Evolutionary conservation across 1,140 invertebrate genomes (phyloP).

Genomic region (Vanessa tameamea): DNA sequence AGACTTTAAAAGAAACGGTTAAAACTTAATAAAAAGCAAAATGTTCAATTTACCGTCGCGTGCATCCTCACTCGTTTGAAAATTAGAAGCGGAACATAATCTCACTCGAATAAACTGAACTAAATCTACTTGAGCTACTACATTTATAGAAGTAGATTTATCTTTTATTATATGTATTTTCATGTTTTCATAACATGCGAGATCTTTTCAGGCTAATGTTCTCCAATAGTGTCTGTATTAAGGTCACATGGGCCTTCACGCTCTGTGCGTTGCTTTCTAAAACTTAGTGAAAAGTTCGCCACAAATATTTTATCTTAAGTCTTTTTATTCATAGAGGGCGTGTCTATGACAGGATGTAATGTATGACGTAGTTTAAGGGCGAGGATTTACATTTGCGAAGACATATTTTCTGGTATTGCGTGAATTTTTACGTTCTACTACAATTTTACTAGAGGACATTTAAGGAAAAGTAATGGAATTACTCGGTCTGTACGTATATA

Average conservation of each 20-base stretch:
- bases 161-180: conserved; percentile 21
- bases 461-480: no score
- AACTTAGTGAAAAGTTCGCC: conserved; percentile 19
- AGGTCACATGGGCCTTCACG: conserved; percentile 24
- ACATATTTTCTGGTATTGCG: background rate
- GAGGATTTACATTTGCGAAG: conserved; percentile 3
- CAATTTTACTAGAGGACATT: no score
- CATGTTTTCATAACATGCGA: conserved; percentile 20
- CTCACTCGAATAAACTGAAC: background rate
- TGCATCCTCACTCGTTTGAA: conserved; percentile 3
- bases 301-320: conserved; percentile 16
- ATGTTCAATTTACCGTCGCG: background rate
- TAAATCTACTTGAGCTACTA: background rate
- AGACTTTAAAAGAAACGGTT: background rate
- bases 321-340: conserved; percentile 21
- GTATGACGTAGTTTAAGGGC: background rate
- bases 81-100: background rate
- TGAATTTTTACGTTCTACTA: background rate
- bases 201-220: conserved; percentile 24
- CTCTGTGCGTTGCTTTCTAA: conserved; percentile 16
- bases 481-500: no score
- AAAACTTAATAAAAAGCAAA: background rate
- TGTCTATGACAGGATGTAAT: conserved; percentile 9
- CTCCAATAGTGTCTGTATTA: conserved; percentile 14
- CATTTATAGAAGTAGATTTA: background rate